Percentiles rank a stretch among this genome's conserved stretches.
Conservation (phyloP, 1,140 invertebrate genomes). For the Steinernema khuongi region DNA sequence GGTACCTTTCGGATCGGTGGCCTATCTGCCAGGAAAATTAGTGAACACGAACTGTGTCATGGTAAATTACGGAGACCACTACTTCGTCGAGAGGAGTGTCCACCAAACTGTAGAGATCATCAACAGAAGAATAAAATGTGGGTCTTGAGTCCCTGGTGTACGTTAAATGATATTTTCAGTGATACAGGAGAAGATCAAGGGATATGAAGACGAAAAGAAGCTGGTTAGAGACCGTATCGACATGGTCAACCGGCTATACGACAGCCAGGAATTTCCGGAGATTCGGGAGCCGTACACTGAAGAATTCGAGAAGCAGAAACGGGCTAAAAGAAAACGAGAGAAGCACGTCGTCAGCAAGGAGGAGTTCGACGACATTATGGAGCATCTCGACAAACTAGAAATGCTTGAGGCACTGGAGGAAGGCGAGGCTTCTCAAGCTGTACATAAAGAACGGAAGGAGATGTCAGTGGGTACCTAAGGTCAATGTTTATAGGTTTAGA, state of each 20-base stretch:
- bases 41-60: constrained; percentile 71
- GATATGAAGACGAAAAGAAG: neutral
- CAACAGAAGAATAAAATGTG: constrained; percentile 66
- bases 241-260: neutral
- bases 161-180: neutral
- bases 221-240: neutral
- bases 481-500: no score
- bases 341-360: constrained; percentile 5
- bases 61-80: constrained; percentile 68
- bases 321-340: neutral
- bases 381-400: neutral
- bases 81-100: constrained; percentile 69
- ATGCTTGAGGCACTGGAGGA: neutral
- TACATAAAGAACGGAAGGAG: neutral
- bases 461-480: no score
- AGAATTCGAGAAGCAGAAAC: neutral
- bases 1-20: constrained; percentile 67
- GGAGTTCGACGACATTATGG: neutral
- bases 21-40: constrained; percentile 69
- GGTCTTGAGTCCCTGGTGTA: constrained; percentile 33
- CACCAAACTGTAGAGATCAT: constrained; percentile 67
- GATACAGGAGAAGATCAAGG: neutral
- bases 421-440: neutral
- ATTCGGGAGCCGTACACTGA: constrained; percentile 10
- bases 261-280: neutral